Conservation (phyloP, 53 echinoderm and acorn worm genomes). For the Patiria pectinifera region DNA sequence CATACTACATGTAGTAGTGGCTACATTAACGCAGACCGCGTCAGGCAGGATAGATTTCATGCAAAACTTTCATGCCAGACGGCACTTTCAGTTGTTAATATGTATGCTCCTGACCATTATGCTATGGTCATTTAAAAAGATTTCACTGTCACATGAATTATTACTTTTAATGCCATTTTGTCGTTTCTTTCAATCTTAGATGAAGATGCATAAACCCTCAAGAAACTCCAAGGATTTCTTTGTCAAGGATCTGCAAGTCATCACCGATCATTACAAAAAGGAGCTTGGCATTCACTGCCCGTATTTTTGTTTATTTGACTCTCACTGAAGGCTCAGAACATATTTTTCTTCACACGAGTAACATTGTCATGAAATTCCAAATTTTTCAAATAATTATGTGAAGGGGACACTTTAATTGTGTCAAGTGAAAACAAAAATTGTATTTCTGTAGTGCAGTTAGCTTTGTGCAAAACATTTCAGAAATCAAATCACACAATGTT, state of each 20-base stretch:
- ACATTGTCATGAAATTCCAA: background rate
- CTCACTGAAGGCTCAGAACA: background rate
- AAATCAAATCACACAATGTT: too few species aligned
- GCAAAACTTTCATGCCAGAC: too few species aligned
- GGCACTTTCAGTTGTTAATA: too few species aligned
- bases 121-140: background rate
- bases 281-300: background rate
- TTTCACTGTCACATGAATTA: background rate
- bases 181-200: background rate
- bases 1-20: too few species aligned
- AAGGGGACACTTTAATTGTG: background rate
- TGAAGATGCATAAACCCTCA: slow-evolving; percentile 15
- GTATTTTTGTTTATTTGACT: background rate
- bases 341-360: background rate
- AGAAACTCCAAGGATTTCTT: background rate
- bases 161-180: background rate
- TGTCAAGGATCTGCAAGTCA: background rate
- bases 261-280: background rate
- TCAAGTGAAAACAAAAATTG: background rate
- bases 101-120: too few species aligned
- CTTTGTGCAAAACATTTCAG: background rate
- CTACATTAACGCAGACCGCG: too few species aligned
- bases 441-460: background rate
- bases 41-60: too few species aligned
- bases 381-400: background rate